phyloP scores from a whole-genome alignment of 1,140 invertebrate species.

The Phenacoccus solenopsis region DNA sequence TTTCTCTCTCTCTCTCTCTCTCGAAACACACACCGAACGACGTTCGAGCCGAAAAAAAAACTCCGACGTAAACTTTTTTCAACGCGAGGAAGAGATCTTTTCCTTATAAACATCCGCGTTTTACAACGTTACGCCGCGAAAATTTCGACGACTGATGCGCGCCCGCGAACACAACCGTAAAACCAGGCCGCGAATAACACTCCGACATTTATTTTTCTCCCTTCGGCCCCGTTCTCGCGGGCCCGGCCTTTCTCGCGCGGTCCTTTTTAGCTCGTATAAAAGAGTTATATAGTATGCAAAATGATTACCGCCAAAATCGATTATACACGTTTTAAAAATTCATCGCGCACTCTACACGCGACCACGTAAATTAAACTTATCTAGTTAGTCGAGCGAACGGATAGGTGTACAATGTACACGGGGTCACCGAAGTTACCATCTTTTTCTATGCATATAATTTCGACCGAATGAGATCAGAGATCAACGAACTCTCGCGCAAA shows the following conservation, averaged over 20 bases:
- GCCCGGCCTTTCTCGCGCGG: too few relatives aligned
- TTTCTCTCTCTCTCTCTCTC: too few relatives aligned
- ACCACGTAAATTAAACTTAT: neutral
- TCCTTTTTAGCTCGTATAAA: neutral
- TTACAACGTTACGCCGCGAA: too few relatives aligned
- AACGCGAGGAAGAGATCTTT: neutral
- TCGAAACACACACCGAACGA: neutral
- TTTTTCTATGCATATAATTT: too few relatives aligned
- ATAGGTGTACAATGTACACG: neutral
- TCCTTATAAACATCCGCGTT: too few relatives aligned
- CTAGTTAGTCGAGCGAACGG: neutral
- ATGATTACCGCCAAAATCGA: slow-evolving; percentile 1
- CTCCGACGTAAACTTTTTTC: neutral
- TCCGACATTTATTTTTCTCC: slow-evolving; percentile 4
- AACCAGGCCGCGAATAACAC: slow-evolving; percentile 1
- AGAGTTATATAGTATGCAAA: neutral
- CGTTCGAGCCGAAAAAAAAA: neutral
- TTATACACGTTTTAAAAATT: neutral
- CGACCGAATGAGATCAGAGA: neutral
- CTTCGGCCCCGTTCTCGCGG: too few relatives aligned
- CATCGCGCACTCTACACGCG: neutral
- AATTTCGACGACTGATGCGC: neutral
- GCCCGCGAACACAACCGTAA: neutral
- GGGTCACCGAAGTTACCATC: neutral
- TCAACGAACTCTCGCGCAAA: neutral